phyloP scores from a whole-genome alignment of 1,140 invertebrate species.

The Popillia japonica region DNA sequence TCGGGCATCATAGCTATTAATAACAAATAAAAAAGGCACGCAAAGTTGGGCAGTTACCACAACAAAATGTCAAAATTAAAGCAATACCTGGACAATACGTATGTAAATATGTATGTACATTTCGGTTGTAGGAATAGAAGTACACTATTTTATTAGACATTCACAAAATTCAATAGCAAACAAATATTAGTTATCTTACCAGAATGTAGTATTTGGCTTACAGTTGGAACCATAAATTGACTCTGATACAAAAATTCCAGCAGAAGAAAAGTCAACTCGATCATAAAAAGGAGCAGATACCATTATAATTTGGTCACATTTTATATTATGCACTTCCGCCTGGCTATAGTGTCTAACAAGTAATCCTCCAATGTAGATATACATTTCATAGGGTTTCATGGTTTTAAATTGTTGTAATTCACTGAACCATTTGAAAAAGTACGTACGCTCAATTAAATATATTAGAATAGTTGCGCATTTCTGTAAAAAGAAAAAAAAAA shows the following conservation, averaged over 20 bases:
- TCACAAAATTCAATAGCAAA: not conserved
- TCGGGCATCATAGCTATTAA: too few relatives aligned
- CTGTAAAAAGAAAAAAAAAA: not conserved
- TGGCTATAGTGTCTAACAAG: not conserved
- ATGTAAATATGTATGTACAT: too few relatives aligned
- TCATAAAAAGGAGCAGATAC: not conserved
- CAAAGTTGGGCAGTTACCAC: too few relatives aligned
- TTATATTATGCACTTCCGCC: not conserved
- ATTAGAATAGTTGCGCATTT: not conserved
- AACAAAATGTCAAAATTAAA: too few relatives aligned
- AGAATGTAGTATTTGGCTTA: not conserved
- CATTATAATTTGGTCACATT: not conserved
- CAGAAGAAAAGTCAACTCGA: not conserved
- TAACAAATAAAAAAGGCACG: too few relatives aligned
- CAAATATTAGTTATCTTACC: not conserved
- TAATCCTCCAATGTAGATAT: constrained; percentile 11
- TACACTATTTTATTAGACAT: not conserved
- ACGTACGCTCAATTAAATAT: constrained; percentile 5
- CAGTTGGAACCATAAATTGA: not conserved
- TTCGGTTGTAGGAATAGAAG: too few relatives aligned
- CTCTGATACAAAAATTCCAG: not conserved
- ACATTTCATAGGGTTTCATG: constrained; percentile 2
- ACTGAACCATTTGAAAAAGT: constrained; percentile 5
- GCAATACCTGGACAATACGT: too few relatives aligned
- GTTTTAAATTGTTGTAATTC: not conserved